Evolutionary conservation across 2,113 vertebrate species (phyloP).

Genomic region (Hylia prasina): DNA sequence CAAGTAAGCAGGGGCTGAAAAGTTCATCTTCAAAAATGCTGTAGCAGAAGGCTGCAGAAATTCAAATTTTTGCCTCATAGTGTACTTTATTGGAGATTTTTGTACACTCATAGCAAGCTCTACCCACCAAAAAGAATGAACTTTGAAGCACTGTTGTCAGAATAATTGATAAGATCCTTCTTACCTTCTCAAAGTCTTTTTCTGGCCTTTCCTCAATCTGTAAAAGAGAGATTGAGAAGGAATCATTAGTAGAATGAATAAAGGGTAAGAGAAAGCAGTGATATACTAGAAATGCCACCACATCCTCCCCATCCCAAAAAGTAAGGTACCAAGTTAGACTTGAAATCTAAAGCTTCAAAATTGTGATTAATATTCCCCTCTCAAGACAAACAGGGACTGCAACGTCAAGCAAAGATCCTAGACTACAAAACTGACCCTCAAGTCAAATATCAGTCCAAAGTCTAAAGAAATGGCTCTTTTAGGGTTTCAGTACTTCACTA

Average conservation of each 20-base stretch:
- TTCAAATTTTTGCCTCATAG: background rate
- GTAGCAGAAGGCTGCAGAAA: background rate
- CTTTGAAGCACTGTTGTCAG: background rate
- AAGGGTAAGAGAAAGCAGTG: background rate
- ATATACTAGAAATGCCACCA: background rate
- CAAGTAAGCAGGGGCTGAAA: background rate
- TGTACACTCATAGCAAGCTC: background rate
- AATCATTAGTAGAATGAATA: background rate
- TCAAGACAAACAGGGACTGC: background rate
- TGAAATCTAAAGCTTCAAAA: background rate
- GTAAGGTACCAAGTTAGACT: background rate
- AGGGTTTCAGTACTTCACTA: background rate
- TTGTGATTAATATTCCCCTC: background rate
- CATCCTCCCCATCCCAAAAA: background rate
- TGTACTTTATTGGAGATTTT: background rate
- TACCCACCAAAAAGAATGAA: background rate
- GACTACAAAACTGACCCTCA: background rate
- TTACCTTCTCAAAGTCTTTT: slow-evolving; percentile 82
- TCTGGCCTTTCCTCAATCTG: slow-evolving; percentile 79
- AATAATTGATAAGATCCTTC: background rate
- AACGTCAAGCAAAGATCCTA: background rate
- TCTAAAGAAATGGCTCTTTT: background rate
- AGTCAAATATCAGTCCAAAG: background rate
- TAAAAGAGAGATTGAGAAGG: background rate
- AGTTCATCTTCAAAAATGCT: background rate